phyloP scores from a whole-genome alignment of 2,888 invertebrate genomes.

The Philaethria dido region DNA sequence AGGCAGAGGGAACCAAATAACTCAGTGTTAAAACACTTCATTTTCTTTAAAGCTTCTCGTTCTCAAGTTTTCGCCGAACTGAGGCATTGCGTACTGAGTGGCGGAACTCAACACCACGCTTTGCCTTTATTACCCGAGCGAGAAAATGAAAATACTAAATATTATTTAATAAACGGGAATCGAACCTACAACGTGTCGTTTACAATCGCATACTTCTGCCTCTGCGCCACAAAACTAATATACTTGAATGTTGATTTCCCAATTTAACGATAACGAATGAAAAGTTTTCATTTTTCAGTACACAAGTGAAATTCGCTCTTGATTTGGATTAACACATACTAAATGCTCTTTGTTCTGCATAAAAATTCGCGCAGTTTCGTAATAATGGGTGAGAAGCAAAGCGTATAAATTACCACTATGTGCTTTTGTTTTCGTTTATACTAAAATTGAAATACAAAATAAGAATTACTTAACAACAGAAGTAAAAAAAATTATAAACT shows the following conservation, averaged over 20 bases:
- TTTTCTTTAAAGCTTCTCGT: no score
- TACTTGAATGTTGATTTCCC: neutral
- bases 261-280: neutral
- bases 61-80: no score
- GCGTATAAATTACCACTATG: slow-evolving; percentile 1
- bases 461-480: no score
- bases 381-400: slow-evolving; percentile 9
- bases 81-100: no score
- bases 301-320: neutral
- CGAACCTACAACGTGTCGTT: no score
- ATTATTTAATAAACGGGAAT: neutral
- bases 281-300: slow-evolving; percentile 5
- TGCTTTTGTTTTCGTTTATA: slow-evolving; percentile 1
- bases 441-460: neutral
- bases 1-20: no score
- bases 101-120: no score
- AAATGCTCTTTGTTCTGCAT: slow-evolving; percentile 8
- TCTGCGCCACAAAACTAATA: neutral
- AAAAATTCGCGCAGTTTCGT: slow-evolving; percentile 6
- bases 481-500: neutral
- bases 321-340: slow-evolving; percentile 16
- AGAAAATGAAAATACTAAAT: no score
- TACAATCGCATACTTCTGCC: no score
- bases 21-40: no score
- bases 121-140: no score